These are phyloP conservation scores for Pangasius macronema DNA, from an alignment of 2,797 vertebrate species.

Conservation along the genomic window DNA sequence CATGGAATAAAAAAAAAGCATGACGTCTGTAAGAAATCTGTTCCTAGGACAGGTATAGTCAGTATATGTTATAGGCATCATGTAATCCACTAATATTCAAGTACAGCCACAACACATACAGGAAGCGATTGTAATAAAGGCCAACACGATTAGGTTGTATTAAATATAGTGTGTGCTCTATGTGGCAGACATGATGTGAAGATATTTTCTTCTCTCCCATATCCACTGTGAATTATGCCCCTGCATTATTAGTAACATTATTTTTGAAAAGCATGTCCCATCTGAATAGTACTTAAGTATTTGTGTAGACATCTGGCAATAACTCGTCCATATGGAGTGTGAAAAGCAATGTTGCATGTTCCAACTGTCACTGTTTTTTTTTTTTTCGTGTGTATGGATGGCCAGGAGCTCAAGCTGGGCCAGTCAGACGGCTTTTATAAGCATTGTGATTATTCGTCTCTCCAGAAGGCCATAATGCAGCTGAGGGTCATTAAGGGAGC, in stretches of 20 bases:
- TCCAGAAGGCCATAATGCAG: neutral
- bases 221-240: neutral
- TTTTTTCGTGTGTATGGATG: neutral
- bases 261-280: neutral
- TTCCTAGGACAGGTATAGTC: neutral
- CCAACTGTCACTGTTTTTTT: neutral
- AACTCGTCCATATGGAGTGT: neutral
- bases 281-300: neutral
- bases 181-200: neutral
- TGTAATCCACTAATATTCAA: neutral
- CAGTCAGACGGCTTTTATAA: neutral
- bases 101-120: neutral
- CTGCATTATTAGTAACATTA: neutral
- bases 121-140: neutral
- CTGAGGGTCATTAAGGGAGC: neutral
- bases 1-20: neutral
- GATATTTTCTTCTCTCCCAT: neutral
- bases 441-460: neutral
- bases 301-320: neutral
- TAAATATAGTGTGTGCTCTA: neutral
- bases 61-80: neutral
- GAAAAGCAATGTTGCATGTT: neutral
- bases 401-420: neutral
- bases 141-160: neutral
- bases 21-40: neutral